Conservation (phyloP, 1,140 invertebrate genomes). For the Venturia canescens region DNA sequence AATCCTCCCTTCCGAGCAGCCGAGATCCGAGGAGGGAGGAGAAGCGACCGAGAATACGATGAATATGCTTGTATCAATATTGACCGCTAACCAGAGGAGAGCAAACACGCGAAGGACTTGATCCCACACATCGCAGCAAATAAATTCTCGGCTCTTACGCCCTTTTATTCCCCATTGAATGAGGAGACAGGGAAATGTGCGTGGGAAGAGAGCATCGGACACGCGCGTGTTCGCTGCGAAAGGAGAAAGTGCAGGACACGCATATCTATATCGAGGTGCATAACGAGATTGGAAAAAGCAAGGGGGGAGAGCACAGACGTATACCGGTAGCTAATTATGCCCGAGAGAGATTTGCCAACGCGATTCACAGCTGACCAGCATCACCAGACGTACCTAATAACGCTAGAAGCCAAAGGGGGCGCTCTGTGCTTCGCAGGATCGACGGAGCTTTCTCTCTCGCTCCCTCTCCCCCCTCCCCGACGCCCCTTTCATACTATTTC, state of each 20-base stretch:
- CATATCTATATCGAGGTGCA: not conserved
- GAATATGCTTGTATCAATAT: no score
- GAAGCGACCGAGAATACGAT: no score
- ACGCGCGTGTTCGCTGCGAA: not conserved
- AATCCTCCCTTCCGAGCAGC: no score
- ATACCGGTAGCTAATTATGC: slow-evolving; percentile 54
- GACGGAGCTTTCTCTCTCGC: not conserved
- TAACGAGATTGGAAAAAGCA: not conserved
- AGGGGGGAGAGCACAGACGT: not conserved
- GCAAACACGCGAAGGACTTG: no score
- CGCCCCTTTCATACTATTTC: slow-evolving; percentile 14
- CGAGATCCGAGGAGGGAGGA: no score
- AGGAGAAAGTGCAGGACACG: not conserved
- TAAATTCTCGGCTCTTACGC: no score
- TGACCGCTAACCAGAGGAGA: no score
- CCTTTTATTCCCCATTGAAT: no score
- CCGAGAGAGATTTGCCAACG: slow-evolving; percentile 52
- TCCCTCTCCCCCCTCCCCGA: not conserved
- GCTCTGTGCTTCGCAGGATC: slow-evolving; percentile 8
- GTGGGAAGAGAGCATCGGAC: slow-evolving; percentile 9
- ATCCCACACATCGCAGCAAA: no score
- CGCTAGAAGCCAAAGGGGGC: not conserved
- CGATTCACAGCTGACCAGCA: slow-evolving; percentile 47
- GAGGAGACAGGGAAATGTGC: not conserved
- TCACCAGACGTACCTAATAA: not conserved